A percentile compares a stretch with the other conserved stretches of the same genome.
Evolutionary conservation across 2,113 vertebrate species (phyloP).

Genomic region (Melanerpes formicivorus): DNA sequence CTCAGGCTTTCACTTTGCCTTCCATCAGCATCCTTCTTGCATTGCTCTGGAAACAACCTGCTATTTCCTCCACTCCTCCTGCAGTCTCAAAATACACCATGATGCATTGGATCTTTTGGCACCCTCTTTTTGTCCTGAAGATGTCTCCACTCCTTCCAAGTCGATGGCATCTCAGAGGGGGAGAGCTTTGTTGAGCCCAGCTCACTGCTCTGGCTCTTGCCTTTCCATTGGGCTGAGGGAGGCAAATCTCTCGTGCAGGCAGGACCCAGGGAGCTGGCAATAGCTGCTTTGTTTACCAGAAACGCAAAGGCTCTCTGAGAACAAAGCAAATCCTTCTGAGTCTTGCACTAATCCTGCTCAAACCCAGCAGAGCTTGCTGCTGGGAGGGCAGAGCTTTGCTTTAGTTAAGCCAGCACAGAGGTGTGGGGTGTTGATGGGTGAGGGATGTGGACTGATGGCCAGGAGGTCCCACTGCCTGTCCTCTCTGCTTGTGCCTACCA

Average conservation of each 20-base stretch:
- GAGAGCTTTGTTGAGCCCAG: neutral
- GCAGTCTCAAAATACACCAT: fast-evolving
- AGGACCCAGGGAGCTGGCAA: neutral
- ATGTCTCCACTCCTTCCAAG: neutral
- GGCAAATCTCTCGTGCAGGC: neutral
- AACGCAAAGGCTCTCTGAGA: neutral
- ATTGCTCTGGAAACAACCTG: neutral
- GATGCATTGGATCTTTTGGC: neutral
- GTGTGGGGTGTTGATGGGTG: fast-evolving
- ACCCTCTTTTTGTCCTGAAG: neutral
- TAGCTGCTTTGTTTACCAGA: neutral
- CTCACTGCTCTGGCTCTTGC: neutral
- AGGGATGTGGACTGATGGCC: fast-evolving
- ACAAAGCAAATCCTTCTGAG: neutral
- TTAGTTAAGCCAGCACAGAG: neutral
- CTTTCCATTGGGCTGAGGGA: fast-evolving
- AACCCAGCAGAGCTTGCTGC: neutral
- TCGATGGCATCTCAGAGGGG: neutral
- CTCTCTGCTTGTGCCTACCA: fast-evolving
- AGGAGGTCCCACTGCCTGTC: neutral
- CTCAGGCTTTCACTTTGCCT: neutral
- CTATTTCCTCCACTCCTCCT: fast-evolving
- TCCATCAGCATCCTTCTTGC: neutral
- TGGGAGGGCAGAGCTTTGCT: neutral
- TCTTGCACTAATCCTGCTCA: neutral